Evolutionary conservation across 2,113 vertebrate species (phyloP), one percentile per base, ranked within the genome.

Genomic region (Eubucco bourcierii): DNA sequence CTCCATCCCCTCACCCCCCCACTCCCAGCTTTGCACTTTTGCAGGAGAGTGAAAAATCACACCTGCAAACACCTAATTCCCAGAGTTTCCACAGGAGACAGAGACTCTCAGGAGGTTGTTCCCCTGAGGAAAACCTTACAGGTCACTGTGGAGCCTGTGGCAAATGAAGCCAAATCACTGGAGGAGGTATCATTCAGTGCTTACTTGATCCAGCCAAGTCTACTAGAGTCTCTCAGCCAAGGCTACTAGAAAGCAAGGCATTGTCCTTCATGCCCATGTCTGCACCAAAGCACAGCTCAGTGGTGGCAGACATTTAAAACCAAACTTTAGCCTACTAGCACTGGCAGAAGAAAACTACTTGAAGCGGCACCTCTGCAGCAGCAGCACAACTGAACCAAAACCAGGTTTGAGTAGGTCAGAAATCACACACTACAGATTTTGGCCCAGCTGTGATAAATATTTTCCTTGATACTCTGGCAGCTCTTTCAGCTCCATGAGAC

Each of bases 331-430:
- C 6, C 39, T 63, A 20, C 74, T 72, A 68, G 24, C 0, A 3
- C 53, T 2, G 0, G 34, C 24, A 68, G 70, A 47, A 73, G 25
- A 67, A 34, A 68, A 58, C 25, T 34, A 61, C 71, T 52, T 15
- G 24, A 50, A 85, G 52, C 19, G 60, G 15, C 15, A 73, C 25
- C 29, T 80, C 41, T 0, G 0, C 20, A 73, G 37, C 21, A 77
- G 61, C 17, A 59, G 15, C 34, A 27, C 39, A 18, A n/a, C 0
- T 0, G 7, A 44, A 50, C 37, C 0, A 1, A 78, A 64, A 60
- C 25, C 33, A 66, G 66, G 24, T 37, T 55, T 73, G 55, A 90
- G 65, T 34, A 87, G 27, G 61, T 78, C 55, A 65, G 27, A 59
- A 74, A 84, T 68, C 12, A 37, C 37, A 65, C 0, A 0, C 50